Conservation (phyloP, 2,113 vertebrate genomes). For the Microcebus jonahi region DNA sequence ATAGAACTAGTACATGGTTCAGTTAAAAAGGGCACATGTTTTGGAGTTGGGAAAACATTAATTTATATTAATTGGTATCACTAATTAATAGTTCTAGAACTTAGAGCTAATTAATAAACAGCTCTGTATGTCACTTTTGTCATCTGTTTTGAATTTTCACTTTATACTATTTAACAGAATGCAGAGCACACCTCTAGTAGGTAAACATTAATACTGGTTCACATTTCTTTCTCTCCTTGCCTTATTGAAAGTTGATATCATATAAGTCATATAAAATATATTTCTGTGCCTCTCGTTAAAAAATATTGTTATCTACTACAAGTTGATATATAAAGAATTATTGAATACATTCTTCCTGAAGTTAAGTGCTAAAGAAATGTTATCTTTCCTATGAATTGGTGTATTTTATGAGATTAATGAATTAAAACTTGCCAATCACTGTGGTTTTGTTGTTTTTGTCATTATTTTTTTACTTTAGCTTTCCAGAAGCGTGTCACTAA, state of each 20-base stretch:
- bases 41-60: conserved; percentile 6
- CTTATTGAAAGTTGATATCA: not conserved
- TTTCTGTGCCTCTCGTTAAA: conserved; percentile 7
- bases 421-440: not conserved
- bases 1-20: not conserved
- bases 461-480: not conserved
- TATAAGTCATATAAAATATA: not conserved
- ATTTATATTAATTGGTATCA: not conserved
- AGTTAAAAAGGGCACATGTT: not conserved
- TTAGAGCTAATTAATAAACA: not conserved
- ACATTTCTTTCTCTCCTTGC: not conserved
- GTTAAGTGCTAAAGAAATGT: not conserved
- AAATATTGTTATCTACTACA: not conserved
- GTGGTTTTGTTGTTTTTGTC: not conserved
- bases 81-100: not conserved
- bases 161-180: not conserved
- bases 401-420: conserved; percentile 13
- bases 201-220: not conserved
- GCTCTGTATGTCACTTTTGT: not conserved
- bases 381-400: not conserved
- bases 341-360: not conserved
- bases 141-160: not conserved
- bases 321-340: not conserved
- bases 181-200: not conserved
- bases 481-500: not conserved